A percentile compares a stretch with the other conserved stretches of the same genome.
Evolutionary conservation across 2,888 invertebrate species (phyloP).

Genomic region (Sericinus montela): DNA sequence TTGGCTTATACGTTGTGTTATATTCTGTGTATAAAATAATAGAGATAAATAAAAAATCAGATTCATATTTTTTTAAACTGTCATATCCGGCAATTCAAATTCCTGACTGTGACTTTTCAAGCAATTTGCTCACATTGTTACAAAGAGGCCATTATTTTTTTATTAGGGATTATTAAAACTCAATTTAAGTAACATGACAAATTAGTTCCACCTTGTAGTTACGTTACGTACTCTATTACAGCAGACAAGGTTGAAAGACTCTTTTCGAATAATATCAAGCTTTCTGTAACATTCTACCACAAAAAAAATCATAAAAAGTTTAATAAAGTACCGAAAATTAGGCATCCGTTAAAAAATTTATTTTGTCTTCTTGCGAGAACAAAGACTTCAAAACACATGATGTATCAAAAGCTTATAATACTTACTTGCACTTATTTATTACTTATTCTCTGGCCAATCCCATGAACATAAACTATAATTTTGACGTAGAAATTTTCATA

Average conservation of each 20-base stretch:
- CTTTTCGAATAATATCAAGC: background rate
- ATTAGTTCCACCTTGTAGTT: background rate
- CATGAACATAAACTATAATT: no score
- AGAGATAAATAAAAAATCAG: no score
- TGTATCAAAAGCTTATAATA: no score
- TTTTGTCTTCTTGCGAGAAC: background rate
- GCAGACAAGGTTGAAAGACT: conserved; percentile 4
- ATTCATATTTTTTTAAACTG: no score
- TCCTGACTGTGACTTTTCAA: no score
- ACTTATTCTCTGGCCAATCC: no score
- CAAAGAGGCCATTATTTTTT: conserved; percentile 9
- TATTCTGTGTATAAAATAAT: no score
- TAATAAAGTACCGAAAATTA: no score
- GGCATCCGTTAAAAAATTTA: background rate
- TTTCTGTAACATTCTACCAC: background rate
- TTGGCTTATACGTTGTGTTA: no score
- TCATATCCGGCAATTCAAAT: no score
- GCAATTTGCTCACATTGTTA: background rate
- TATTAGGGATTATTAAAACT: conserved; percentile 11
- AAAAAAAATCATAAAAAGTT: no score
- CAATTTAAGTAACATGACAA: background rate
- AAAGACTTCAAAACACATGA: background rate
- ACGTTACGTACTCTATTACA: background rate
- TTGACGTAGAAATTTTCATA: no score
- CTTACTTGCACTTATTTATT: background rate